phyloP scores from a whole-genome alignment of 2,797 vertebrate species.

The Dromococcyx pavoninus region DNA sequence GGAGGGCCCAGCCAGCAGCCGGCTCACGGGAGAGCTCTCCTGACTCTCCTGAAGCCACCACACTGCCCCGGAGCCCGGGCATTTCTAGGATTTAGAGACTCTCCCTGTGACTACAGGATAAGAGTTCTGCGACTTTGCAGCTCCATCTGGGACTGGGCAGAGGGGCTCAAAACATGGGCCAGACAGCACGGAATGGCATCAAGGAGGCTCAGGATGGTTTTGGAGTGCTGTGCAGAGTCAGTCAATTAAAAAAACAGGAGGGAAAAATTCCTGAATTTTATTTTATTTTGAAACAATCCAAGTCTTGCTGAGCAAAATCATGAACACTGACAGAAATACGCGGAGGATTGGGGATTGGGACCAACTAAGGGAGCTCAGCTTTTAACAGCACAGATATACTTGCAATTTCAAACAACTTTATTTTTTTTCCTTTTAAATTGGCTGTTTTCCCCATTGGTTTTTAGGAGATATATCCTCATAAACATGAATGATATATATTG shows the following conservation, averaged over 20 bases:
- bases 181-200: rapidly evolving
- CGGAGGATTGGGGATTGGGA: not conserved
- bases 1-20: no score
- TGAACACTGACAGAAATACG: not conserved
- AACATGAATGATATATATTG: not conserved
- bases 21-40: no score
- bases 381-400: not conserved
- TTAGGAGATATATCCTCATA: not conserved
- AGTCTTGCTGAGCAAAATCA: not conserved
- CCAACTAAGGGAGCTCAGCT: not conserved
- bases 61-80: not conserved
- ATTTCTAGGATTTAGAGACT: not conserved
- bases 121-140: not conserved
- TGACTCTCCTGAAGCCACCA: not conserved
- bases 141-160: not conserved
- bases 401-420: not conserved
- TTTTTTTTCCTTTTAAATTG: not conserved
- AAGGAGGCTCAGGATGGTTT: not conserved
- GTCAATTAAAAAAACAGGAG: rapidly evolving
- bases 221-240: not conserved
- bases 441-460: not conserved
- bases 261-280: not conserved
- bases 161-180: not conserved
- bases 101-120: not conserved
- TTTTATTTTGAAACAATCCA: not conserved